Evolutionary conservation across 2,888 invertebrate species (phyloP).

Genomic region (Drosophila dives): DNA sequence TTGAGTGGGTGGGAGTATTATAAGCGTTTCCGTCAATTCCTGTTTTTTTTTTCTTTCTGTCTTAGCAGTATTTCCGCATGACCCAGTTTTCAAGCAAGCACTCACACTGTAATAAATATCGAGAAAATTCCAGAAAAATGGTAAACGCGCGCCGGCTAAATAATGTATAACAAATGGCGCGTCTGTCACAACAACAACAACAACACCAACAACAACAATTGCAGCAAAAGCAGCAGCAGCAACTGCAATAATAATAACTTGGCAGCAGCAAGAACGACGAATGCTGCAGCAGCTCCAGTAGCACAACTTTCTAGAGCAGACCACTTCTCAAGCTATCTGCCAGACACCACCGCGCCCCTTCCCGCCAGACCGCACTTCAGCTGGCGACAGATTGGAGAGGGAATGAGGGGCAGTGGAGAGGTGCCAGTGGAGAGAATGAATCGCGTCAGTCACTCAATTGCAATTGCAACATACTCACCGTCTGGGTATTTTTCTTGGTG

Average conservation of each 20-base stretch:
- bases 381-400: conserved; percentile 19
- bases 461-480: conserved; percentile 60
- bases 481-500: conserved; percentile 69
- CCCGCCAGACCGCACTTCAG: neutral
- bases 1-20: neutral
- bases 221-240: conserved; percentile 36
- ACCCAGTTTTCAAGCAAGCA: conserved; percentile 58
- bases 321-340: neutral
- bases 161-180: conserved; percentile 79
- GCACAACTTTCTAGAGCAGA: conserved; percentile 44
- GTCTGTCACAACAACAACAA: conserved; percentile 54
- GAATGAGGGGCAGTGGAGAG: neutral
- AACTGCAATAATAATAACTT: conserved; percentile 72
- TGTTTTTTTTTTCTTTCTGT: conserved; percentile 16
- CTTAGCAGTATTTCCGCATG: conserved; percentile 63
- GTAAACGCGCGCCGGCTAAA: conserved; percentile 56
- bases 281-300: conserved; percentile 27
- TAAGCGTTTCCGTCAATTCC: conserved; percentile 43
- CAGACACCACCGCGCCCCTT: neutral
- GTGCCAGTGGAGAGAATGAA: conserved; percentile 8
- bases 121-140: conserved; percentile 62
- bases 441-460: conserved; percentile 72
- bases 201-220: conserved; percentile 37
- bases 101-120: conserved; percentile 67
- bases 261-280: conserved; percentile 33